Percentiles rank a stretch among this genome's conserved stretches.
Evolutionary conservation across 2,888 invertebrate genomes (phyloP).

Genomic region (Trissolcus brochymenae): DNA sequence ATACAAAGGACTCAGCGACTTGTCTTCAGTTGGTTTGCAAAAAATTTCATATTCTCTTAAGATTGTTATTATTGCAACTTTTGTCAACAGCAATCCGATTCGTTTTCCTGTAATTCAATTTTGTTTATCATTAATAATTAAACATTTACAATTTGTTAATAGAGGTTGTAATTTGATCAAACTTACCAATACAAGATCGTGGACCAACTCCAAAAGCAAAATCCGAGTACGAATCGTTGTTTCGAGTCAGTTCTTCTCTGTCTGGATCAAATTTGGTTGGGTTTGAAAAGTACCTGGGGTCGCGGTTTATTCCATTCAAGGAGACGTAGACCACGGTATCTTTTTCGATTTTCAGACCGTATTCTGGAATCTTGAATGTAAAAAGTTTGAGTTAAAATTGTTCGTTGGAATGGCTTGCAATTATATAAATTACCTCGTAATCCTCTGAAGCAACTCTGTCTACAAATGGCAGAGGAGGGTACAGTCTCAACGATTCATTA

Average conservation of each 20-base stretch:
- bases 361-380: conserved; percentile 60
- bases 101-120: conserved; percentile 61
- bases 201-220: conserved; percentile 68
- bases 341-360: conserved; percentile 62
- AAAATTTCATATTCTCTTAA: conserved; percentile 60
- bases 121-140: not conserved
- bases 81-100: conserved; percentile 63
- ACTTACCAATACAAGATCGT: conserved; percentile 66
- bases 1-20: conserved; percentile 55
- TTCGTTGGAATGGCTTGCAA: not conserved
- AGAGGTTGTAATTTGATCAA: not conserved
- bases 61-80: conserved; percentile 62
- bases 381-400: not conserved
- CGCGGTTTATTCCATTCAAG: conserved; percentile 62
- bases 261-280: conserved; percentile 63
- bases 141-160: not conserved
- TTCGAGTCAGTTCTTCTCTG: conserved; percentile 57
- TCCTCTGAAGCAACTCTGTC: conserved; percentile 63
- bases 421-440: conserved; percentile 59
- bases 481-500: conserved; percentile 65
- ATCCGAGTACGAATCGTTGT: conserved; percentile 54
- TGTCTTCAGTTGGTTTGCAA: conserved; percentile 47
- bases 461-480: conserved; percentile 65
- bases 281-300: conserved; percentile 63
- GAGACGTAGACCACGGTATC: conserved; percentile 62